Base-by-base conservation (phyloP, 2,113 vertebrate genomes). In the Rafetus swinhoei region DNA sequence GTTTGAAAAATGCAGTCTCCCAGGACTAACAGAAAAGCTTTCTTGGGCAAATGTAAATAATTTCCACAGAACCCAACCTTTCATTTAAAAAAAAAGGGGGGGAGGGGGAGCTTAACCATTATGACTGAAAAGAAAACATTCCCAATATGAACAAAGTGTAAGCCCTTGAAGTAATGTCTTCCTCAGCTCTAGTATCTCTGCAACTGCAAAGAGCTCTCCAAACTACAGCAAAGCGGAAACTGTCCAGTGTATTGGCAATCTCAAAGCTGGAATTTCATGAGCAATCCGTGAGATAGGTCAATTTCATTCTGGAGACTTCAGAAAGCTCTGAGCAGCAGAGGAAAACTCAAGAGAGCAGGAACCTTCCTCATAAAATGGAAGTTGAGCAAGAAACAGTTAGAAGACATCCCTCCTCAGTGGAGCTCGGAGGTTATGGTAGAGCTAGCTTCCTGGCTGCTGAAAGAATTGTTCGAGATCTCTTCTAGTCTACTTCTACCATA, bases 121-220 rank as follows among this genome's bases (percentile, higher is more conserved):
- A 35, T 0, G 3, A 27, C 56, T 65, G 60, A 35, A 55, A 22
- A 56, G n/a, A 54, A 39, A 93, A 54, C 5, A 1, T 39, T 27
- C n/a, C 18, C 16, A 32, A 2, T 29, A 9, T 9, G 27, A 89
- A 72, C 2, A 55, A 39, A n/a, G 50, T 76, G 65, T 2, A 13
- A 16, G 9, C 35, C n/a, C 3, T 27, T 0, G 59, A 39, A 9
- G 13, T 0, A 3, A 21, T 76, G 76, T 1, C 4, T 29, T 24
- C 0, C 39, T 83, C 60, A 3, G 6, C 52, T 62, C n/a, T 65
- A 87, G 57, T 7, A 15, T 13, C 57, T 74, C 19, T 1, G 13
- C 1, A 82, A 60, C 39, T 55, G 74, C 4, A 0, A 0, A 76
- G 50, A 0, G 50, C 7, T 16, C n/a, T 12, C 74, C 24, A 14